phyloP scores from a whole-genome alignment of 2,113 vertebrate genomes.

The Psilopogon haemacephalus region DNA sequence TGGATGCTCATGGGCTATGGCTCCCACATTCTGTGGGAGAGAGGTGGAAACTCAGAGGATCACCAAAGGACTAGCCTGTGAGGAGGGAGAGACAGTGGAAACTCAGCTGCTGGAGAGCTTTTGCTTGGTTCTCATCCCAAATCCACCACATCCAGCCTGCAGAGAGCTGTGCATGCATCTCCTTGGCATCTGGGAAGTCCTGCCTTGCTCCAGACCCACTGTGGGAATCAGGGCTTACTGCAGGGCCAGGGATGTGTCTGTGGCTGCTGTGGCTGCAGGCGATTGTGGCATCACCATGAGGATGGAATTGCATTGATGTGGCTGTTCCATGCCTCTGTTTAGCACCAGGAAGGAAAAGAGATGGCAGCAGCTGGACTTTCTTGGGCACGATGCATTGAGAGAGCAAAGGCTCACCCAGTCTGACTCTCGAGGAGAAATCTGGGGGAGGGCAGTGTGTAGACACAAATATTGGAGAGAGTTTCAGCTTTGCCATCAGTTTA shows the following conservation, averaged over 20 bases:
- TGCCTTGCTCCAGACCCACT: not conserved
- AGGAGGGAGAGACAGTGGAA: not conserved
- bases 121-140: not conserved
- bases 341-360: not conserved
- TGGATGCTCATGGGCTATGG: fast-evolving
- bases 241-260: fast-evolving
- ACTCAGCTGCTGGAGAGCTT: not conserved
- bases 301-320: not conserved
- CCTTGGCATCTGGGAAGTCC: not conserved
- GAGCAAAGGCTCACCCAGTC: not conserved
- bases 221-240: fast-evolving
- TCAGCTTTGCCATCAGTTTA: not conserved
- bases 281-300: not conserved
- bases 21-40: not conserved
- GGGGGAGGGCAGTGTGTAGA: not conserved
- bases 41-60: not conserved
- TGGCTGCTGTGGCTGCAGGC: not conserved
- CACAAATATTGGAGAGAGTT: not conserved
- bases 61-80: not conserved
- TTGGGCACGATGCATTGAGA: not conserved
- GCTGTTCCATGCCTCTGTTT: not conserved
- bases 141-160: not conserved
- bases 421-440: not conserved
- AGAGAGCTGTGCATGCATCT: not conserved
- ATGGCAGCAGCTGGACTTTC: not conserved